A percentile compares a stretch with the other conserved stretches of the same genome.
Conservation (phyloP, 2,888 invertebrate genomes). For the Perdita meconis region DNA sequence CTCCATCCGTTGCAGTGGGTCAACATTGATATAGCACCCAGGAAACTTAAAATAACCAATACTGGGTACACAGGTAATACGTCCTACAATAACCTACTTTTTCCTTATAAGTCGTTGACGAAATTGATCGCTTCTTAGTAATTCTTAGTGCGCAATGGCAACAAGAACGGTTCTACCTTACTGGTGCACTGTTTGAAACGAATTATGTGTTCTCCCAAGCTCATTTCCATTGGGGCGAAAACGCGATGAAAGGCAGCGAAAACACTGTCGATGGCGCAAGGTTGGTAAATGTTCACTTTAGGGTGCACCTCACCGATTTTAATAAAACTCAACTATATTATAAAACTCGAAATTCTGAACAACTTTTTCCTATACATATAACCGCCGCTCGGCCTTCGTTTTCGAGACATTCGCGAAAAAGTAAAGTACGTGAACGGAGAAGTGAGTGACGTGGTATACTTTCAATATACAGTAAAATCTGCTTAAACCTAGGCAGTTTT, state of each 20-base stretch:
- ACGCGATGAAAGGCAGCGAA: slow-evolving; percentile 88
- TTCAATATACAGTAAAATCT: too few species aligned
- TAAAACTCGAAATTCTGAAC: too few species aligned
- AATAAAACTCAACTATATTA: too few species aligned
- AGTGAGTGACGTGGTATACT: too few species aligned
- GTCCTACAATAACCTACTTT: neutral
- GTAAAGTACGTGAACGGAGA: too few species aligned
- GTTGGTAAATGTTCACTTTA: slow-evolving; percentile 54
- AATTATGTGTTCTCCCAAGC: slow-evolving; percentile 88
- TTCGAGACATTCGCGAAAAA: too few species aligned
- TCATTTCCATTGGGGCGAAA: slow-evolving; percentile 89
- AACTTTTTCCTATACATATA: too few species aligned
- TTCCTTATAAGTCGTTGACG: neutral
- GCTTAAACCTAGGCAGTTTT: too few species aligned
- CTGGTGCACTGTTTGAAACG: slow-evolving; percentile 86
- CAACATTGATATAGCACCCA: slow-evolving; percentile 86
- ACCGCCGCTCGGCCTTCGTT: too few species aligned
- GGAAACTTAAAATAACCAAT: slow-evolving; percentile 88
- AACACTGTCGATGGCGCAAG: slow-evolving; percentile 86
- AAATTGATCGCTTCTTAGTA: slow-evolving; percentile 82
- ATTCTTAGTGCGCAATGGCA: slow-evolving; percentile 88
- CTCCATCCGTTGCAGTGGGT: slow-evolving; percentile 85
- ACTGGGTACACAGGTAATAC: slow-evolving; percentile 87
- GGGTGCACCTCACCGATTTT: too few species aligned
- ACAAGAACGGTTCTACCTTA: slow-evolving; percentile 86